phyloP scores from a whole-genome alignment of 2,113 vertebrate genomes.

The Phrynosoma platyrhinos region DNA sequence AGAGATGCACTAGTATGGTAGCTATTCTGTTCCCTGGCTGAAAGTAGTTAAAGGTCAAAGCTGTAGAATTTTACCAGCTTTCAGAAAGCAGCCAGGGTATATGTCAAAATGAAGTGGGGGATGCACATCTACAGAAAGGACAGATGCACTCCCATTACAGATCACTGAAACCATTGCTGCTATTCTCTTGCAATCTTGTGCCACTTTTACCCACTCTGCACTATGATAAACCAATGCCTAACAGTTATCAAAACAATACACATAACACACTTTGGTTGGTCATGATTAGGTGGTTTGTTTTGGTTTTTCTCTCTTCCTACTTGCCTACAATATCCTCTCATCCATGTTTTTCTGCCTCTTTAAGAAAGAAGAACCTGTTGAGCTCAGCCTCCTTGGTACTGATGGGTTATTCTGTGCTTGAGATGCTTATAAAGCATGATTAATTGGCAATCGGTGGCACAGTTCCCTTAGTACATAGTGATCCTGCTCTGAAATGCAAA shows the following conservation, averaged over 20 bases:
- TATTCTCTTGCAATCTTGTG: constrained; percentile 25
- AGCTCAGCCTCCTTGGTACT: constrained; percentile 52
- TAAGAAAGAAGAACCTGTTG: constrained; percentile 41
- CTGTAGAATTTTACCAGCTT: not conserved
- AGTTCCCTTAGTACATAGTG: constrained; percentile 63
- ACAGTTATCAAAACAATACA: constrained; percentile 49
- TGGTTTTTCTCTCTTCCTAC: constrained; percentile 34
- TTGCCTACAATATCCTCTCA: not conserved
- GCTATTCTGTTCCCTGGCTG: not conserved
- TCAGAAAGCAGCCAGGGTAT: not conserved
- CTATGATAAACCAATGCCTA: too few relatives aligned
- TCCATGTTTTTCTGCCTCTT: constrained; percentile 27
- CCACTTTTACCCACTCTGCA: constrained; percentile 8
- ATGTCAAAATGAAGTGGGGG: not conserved
- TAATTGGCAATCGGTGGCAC: constrained; percentile 55
- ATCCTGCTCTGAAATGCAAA: constrained; percentile 50
- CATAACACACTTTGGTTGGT: constrained; percentile 47
- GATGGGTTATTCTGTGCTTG: constrained; percentile 37
- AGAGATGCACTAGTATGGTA: not conserved
- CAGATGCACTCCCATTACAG: accelerated
- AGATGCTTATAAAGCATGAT: constrained; percentile 49
- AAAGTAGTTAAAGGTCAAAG: not conserved
- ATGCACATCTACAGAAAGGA: not conserved
- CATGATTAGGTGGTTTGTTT: constrained; percentile 27
- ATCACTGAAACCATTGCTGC: constrained; percentile 45